Base-by-base conservation (phyloP, 2,888 invertebrate species). In the Parnassius apollo region DNA sequence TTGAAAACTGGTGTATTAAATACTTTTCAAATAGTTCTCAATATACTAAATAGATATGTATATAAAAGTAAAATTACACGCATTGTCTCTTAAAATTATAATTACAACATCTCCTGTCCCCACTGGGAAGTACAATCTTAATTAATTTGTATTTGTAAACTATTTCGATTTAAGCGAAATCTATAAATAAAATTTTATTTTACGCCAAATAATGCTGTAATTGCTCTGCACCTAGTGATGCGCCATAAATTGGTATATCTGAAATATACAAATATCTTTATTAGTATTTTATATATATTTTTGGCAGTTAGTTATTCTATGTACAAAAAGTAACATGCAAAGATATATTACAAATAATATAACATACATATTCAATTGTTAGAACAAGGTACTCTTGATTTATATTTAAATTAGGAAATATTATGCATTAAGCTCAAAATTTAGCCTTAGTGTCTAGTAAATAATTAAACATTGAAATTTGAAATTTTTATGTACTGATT, bases 131-230 rank as follows among this genome's bases (percentile, higher is more conserved):
- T 57, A 12, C 0, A 18, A 9, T 9, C 13, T 53, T n/a, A 58
- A 58, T 49, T 53, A 9, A 58, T 35, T 42, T 56, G 25, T 57
- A 35, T 35, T 35, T 35, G 35, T 35, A 45, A 9, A 48, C 22
- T 50, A 54, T 58, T 63, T 58, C 35, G 13, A 49, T 25, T 25
- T 12, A 22, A 13, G 13, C 53, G 42, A 59, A 62, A 59, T 59
- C 56, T 51, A 42, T 35, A 59, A 50, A 55, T 55, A 49, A 42
- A 54, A 58, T 35, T 53, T 35, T 44, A 45, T 62, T 65, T 73
- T 83, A 85, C 59, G 74, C 73, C 62, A 79, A 76, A 73, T 89
- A 89, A 69, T 89, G 83, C 70, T 90, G 88, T 73, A 89, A 72
- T 59, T 88, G 85, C 70, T 89, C 91, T 61, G 81, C 76, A 62